Evolutionary conservation across 1,140 invertebrate genomes (phyloP).

Genomic region (Zaprionus lachaisei): DNA sequence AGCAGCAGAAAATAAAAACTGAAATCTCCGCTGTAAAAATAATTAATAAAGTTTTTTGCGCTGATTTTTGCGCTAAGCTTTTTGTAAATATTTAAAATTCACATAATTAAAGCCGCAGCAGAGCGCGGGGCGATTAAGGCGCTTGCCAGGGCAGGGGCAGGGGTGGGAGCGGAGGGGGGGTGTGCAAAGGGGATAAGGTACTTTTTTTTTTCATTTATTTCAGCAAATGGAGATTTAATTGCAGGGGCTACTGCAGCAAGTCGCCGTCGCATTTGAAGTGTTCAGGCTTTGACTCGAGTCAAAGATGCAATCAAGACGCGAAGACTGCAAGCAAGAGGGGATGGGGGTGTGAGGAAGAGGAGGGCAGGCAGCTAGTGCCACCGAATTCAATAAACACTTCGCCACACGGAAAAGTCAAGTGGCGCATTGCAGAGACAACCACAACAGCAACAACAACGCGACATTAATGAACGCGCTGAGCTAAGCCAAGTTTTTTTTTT

Average conservation of each 20-base stretch:
- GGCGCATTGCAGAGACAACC: slow-evolving; percentile 64
- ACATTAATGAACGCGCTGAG: slow-evolving; percentile 64
- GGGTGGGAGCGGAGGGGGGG: not conserved
- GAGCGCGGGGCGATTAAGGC: slow-evolving; percentile 62
- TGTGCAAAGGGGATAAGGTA: slow-evolving; percentile 42
- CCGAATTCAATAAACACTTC: slow-evolving; percentile 82
- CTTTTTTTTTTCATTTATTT: slow-evolving; percentile 50
- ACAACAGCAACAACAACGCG: slow-evolving; percentile 44
- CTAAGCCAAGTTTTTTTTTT: slow-evolving; percentile 40
- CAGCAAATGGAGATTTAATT: slow-evolving; percentile 82
- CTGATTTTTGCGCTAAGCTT: slow-evolving; percentile 77
- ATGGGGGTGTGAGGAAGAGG: not conserved
- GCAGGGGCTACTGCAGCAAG: slow-evolving; percentile 68
- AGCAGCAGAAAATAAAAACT: slow-evolving; percentile 27
- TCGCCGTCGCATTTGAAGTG: slow-evolving; percentile 29
- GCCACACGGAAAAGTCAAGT: slow-evolving; percentile 77
- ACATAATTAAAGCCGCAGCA: slow-evolving; percentile 74
- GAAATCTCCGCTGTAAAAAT: slow-evolving; percentile 71
- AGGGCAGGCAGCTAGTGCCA: slow-evolving; percentile 62
- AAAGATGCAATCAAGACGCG: slow-evolving; percentile 69
- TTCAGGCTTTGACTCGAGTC: slow-evolving; percentile 26
- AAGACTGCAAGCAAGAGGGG: not conserved
- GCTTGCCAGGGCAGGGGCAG: not conserved
- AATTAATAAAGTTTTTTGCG: slow-evolving; percentile 82
- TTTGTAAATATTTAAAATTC: slow-evolving; percentile 83